Conservation (phyloP, 2,113 vertebrate species). For the Megaleporinus macrocephalus region DNA sequence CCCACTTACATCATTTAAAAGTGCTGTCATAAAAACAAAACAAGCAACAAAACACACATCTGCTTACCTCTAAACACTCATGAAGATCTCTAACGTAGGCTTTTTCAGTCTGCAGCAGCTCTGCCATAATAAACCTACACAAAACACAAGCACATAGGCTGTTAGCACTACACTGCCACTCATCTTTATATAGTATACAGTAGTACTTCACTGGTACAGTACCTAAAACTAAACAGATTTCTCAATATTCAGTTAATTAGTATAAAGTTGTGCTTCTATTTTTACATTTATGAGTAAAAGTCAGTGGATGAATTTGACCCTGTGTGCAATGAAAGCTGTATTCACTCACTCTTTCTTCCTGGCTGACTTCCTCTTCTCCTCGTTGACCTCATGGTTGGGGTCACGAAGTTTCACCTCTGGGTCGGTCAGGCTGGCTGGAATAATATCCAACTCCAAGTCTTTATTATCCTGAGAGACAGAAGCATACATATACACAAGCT, state of each 20-base stretch:
- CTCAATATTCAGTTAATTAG: no score
- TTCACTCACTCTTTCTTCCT: slow-evolving; percentile 95
- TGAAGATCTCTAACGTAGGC: slow-evolving; percentile 95
- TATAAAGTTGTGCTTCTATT: not conserved
- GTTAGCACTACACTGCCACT: not conserved
- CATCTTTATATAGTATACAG: not conserved
- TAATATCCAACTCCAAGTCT: slow-evolving; percentile 94
- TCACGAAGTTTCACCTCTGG: slow-evolving; percentile 93
- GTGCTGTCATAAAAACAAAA: not conserved
- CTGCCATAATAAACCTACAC: slow-evolving; percentile 96
- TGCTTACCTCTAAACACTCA: slow-evolving; percentile 93
- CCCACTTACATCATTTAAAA: not conserved
- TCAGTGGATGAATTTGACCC: not conserved
- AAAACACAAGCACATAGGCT: not conserved
- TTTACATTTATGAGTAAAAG: not conserved
- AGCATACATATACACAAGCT: not conserved
- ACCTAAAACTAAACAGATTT: no score
- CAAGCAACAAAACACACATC: not conserved
- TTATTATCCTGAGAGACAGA: slow-evolving; percentile 86
- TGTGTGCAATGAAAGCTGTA: not conserved
- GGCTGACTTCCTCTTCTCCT: slow-evolving; percentile 97
- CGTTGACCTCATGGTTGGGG: slow-evolving; percentile 92
- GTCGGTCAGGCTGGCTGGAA: slow-evolving; percentile 94
- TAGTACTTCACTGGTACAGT: no score
- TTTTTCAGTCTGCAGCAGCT: slow-evolving; percentile 96